Evolutionary conservation across 35 echinoderm and acorn worm species (phyloP).

Genomic region (Ptychodera flava): DNA sequence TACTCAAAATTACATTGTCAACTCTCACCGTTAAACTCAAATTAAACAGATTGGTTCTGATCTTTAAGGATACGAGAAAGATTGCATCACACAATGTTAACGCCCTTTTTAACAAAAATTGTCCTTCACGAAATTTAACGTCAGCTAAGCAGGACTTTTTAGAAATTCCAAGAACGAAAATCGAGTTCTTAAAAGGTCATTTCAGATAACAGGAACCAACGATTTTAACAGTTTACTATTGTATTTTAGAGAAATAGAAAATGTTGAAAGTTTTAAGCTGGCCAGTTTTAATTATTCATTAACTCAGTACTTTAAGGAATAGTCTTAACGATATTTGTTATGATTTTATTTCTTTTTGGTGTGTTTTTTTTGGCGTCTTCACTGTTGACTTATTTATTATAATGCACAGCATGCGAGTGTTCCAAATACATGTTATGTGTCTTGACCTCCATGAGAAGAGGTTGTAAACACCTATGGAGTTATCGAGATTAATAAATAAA

Average conservation of each 20-base stretch:
- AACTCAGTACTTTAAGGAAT: neutral
- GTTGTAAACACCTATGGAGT: no score
- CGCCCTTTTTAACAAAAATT: neutral
- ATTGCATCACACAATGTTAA: neutral
- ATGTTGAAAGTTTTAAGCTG: neutral
- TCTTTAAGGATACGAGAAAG: neutral
- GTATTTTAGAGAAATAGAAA: neutral
- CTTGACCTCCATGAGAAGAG: no score
- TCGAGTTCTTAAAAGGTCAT: neutral
- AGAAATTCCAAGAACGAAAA: neutral
- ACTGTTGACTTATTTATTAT: no score
- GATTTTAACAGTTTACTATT: neutral
- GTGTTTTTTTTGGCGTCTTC: no score
- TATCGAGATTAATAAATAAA: no score
- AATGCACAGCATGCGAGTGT: no score
- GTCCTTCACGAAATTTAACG: neutral
- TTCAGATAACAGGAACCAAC: neutral
- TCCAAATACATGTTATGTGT: no score
- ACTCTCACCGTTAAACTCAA: neutral
- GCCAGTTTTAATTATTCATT: neutral
- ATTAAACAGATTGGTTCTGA: neutral
- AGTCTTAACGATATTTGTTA: no score
- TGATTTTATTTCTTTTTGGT: no score
- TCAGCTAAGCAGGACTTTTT: neutral
- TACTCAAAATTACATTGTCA: neutral